phyloP scores from a whole-genome alignment of 2,797 vertebrate genomes.

The Peromyscus eremicus region DNA sequence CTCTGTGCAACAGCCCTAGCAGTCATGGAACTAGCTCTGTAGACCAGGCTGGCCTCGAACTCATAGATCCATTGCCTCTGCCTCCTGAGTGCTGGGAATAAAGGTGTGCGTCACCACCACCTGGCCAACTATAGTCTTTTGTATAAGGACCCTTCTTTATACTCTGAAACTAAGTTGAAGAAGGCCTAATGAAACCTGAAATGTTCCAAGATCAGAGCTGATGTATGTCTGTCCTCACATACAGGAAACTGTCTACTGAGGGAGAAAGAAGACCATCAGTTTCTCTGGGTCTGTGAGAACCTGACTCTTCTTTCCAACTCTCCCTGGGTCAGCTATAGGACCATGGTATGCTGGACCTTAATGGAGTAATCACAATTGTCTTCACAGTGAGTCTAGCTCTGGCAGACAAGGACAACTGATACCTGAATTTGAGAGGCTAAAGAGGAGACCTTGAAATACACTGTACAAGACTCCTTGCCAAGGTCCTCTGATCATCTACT shows the following conservation, averaged over 20 bases:
- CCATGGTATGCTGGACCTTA: neutral
- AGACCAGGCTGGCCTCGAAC: no score
- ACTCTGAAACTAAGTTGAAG: neutral
- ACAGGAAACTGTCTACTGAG: neutral
- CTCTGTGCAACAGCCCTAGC: no score
- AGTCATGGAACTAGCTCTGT: no score
- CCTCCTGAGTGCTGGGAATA: no score
- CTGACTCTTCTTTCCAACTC: neutral
- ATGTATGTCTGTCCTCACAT: neutral
- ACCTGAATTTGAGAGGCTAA: neutral
- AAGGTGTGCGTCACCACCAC: no score
- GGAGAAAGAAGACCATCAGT: neutral
- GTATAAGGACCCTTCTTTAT: neutral
- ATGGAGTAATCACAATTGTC: neutral
- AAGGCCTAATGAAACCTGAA: neutral
- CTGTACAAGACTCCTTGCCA: neutral
- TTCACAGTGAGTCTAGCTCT: neutral
- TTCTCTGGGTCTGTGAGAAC: constrained; percentile 21
- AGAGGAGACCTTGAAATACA: neutral
- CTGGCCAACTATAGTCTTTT: neutral
- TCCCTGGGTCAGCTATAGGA: neutral
- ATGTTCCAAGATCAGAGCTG: neutral
- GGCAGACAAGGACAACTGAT: neutral
- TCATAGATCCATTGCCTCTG: no score
- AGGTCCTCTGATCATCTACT: neutral